Percentiles rank a stretch among this genome's conserved stretches.
Evolutionary conservation across 2,113 vertebrate genomes (phyloP).

Genomic region (Morone chrysops): DNA sequence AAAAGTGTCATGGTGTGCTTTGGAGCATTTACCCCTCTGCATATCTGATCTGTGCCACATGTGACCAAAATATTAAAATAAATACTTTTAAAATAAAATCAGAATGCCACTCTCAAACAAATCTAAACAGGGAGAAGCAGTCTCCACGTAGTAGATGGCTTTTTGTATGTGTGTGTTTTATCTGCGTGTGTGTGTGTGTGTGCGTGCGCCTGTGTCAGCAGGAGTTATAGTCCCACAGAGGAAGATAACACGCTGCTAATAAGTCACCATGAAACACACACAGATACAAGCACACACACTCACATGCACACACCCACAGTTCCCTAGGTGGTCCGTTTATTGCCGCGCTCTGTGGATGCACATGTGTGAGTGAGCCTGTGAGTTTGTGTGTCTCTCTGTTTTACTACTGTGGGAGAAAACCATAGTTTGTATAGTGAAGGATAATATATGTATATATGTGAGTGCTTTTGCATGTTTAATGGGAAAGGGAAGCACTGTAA

Average conservation of each 20-base stretch:
- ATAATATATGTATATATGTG: background rate
- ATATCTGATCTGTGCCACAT: conserved; percentile 59
- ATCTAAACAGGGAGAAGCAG: background rate
- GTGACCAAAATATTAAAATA: background rate
- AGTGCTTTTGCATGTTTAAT: background rate
- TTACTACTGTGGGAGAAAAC: conserved; percentile 38
- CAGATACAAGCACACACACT: conserved; percentile 2
- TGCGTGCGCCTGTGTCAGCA: conserved; percentile 29
- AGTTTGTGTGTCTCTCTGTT: conserved; percentile 48
- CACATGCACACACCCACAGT: conserved; percentile 10
- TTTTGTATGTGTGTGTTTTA: conserved; percentile 29
- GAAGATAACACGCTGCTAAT: conserved; percentile 32
- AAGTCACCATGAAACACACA: conserved; percentile 29
- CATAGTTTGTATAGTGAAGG: conserved; percentile 14
- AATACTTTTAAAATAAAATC: background rate
- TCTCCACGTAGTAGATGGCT: background rate
- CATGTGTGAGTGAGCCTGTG: conserved; percentile 47
- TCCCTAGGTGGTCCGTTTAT: conserved; percentile 65
- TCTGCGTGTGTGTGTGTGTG: conserved; percentile 21
- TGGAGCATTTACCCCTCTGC: conserved; percentile 8
- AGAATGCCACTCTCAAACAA: background rate
- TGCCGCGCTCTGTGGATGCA: conserved; percentile 32
- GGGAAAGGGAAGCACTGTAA: conserved; percentile 2
- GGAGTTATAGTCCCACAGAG: conserved; percentile 48
- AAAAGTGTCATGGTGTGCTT: conserved; percentile 33